These are phyloP conservation scores for Phaonia tiefii DNA, from an alignment of 2,888 invertebrate genomes.

Conservation along the genomic window DNA sequence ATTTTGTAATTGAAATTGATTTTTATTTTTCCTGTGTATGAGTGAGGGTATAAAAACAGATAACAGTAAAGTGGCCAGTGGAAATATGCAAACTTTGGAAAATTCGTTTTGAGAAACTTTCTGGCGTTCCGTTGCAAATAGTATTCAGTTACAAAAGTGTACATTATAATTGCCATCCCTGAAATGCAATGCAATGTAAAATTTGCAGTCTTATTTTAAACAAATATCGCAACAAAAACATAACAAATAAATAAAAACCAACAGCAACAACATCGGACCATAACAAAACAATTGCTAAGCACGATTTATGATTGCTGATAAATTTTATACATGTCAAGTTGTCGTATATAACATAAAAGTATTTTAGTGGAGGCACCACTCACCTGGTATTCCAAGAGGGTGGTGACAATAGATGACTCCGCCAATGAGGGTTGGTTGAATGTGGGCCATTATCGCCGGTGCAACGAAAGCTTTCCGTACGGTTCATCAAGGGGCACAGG, in stretches of 20 bases:
- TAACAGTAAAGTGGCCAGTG: too few species aligned
- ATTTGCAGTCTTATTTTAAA: constrained; percentile 50
- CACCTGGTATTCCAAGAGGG: too few species aligned
- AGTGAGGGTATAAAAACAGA: too few species aligned
- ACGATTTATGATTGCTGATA: constrained; percentile 70
- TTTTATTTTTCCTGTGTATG: too few species aligned
- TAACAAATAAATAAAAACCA: constrained; percentile 64
- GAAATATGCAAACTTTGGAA: too few species aligned
- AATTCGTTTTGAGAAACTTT: too few species aligned
- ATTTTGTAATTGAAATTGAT: too few species aligned
- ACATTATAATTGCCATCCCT: too few species aligned
- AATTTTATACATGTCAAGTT: constrained; percentile 69
- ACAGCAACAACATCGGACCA: constrained; percentile 51
- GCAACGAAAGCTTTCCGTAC: constrained; percentile 9
- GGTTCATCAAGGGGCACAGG: constrained; percentile 28
- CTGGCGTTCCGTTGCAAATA: too few species aligned
- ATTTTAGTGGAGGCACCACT: constrained; percentile 54
- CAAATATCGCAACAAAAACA: constrained; percentile 62
- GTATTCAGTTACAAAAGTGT: too few species aligned
- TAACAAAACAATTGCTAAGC: constrained; percentile 67
- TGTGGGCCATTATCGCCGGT: constrained; percentile 53
- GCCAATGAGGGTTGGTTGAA: constrained; percentile 13
- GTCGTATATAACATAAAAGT: constrained; percentile 65
- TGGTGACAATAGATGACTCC: too few species aligned
- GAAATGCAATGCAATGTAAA: constrained; percentile 9